These are phyloP conservation scores for Epinephelus malabaricus DNA, from an alignment of 2,797 vertebrate genomes.

Conservation along the genomic window DNA sequence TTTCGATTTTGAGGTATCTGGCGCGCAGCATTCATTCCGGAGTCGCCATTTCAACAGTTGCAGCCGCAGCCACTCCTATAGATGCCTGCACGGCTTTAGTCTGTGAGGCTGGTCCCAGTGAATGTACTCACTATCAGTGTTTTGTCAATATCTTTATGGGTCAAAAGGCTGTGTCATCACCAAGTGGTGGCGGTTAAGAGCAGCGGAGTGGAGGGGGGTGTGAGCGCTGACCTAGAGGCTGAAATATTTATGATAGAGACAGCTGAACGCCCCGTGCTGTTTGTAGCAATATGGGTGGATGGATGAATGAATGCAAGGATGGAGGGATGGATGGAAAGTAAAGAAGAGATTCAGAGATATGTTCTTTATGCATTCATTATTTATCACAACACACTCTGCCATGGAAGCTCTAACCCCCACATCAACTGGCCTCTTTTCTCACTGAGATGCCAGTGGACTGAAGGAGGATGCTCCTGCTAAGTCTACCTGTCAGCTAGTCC, in stretches of 20 bases:
- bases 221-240: slow-evolving; percentile 61
- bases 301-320: slow-evolving; percentile 62
- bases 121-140: slow-evolving; percentile 76
- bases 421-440: slow-evolving; percentile 87
- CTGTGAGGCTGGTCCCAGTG: slow-evolving; percentile 3
- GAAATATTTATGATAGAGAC: slow-evolving; percentile 81
- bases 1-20: neutral
- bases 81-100: slow-evolving; percentile 3
- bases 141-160: slow-evolving; percentile 79
- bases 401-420: slow-evolving; percentile 77
- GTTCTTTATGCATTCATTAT: slow-evolving; percentile 85
- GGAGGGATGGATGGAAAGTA: slow-evolving; percentile 65
- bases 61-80: slow-evolving; percentile 47
- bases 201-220: slow-evolving; percentile 21
- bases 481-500: slow-evolving; percentile 77
- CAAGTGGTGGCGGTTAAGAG: slow-evolving; percentile 67
- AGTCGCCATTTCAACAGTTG: slow-evolving; percentile 64
- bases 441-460: slow-evolving; percentile 69
- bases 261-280: slow-evolving; percentile 61
- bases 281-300: slow-evolving; percentile 62
- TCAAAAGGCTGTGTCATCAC: slow-evolving; percentile 79
- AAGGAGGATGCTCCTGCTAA: slow-evolving; percentile 64
- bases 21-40: slow-evolving; percentile 17
- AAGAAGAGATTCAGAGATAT: slow-evolving; percentile 76
- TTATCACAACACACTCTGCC: slow-evolving; percentile 80